Conservation (phyloP, 2,113 vertebrate species). For the Poeciliopsis retropinna region DNA sequence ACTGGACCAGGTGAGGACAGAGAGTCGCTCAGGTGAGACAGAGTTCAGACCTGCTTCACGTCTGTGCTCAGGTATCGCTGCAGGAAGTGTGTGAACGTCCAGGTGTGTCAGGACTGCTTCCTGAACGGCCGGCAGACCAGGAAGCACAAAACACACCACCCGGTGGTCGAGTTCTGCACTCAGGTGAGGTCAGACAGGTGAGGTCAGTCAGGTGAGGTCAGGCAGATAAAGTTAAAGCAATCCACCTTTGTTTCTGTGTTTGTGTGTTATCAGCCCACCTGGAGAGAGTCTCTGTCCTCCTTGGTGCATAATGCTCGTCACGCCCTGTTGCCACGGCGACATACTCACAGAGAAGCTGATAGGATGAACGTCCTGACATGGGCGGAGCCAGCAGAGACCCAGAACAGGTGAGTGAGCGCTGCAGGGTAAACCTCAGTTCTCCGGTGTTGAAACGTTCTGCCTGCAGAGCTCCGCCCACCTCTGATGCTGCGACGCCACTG, state of each 20-base stretch:
- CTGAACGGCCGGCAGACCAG: constrained; percentile 73
- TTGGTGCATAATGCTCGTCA: constrained; percentile 73
- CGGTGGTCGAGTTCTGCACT: constrained; percentile 80
- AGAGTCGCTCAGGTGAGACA: not conserved
- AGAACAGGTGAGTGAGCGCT: constrained; percentile 29
- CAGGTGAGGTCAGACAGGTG: constrained; percentile 72
- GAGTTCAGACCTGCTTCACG: not conserved
- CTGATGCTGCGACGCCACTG: not conserved
- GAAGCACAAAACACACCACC: constrained; percentile 82
- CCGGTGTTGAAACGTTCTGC: not conserved
- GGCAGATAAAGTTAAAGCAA: too few relatives aligned
- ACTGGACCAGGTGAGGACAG: too few relatives aligned
- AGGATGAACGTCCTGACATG: constrained; percentile 51
- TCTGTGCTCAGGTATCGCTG: constrained; percentile 82
- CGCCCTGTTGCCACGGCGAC: constrained; percentile 65
- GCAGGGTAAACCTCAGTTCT: not conserved
- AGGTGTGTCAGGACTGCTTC: constrained; percentile 88
- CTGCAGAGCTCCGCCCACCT: constrained; percentile 21
- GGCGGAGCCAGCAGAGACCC: constrained; percentile 20
- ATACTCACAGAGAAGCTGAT: constrained; percentile 63
- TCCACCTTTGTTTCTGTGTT: not conserved
- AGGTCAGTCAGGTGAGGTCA: not conserved
- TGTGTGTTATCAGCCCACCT: constrained; percentile 75
- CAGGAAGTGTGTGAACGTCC: constrained; percentile 86
- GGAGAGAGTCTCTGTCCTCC: constrained; percentile 79